phyloP scores from a whole-genome alignment of 2,113 vertebrate species.

The Empidonax traillii region DNA sequence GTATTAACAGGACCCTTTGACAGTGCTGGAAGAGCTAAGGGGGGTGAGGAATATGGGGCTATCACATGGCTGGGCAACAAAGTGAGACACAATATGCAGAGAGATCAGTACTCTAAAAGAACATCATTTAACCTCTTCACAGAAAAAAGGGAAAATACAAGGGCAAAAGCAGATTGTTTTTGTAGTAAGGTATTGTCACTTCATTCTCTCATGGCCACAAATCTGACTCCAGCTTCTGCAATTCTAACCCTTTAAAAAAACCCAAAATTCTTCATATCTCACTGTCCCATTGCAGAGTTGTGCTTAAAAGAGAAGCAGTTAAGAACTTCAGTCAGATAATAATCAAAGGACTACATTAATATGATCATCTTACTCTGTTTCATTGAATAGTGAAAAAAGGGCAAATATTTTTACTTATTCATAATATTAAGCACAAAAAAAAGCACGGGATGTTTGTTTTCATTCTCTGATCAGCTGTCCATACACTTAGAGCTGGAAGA shows the following conservation, averaged over 20 bases:
- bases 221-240: background rate
- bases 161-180: background rate
- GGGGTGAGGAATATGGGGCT: background rate
- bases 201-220: background rate
- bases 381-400: background rate
- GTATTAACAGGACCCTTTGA: background rate
- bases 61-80: rapidly evolving
- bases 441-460: background rate
- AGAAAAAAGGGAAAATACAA: background rate
- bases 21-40: background rate
- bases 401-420: background rate
- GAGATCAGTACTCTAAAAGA: background rate
- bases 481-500: background rate
- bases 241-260: background rate
- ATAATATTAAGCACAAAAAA: background rate
- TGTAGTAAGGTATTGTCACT: background rate
- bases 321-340: background rate
- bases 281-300: background rate
- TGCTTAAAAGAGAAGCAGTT: background rate
- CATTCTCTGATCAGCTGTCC: background rate
- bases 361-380: background rate
- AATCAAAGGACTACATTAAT: background rate
- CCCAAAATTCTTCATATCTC: background rate
- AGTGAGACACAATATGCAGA: background rate
- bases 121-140: background rate